Evolutionary conservation across 2,888 invertebrate genomes (phyloP), one percentile per base, ranked within the genome.

Genomic region (Agriopis aurantiaria): DNA sequence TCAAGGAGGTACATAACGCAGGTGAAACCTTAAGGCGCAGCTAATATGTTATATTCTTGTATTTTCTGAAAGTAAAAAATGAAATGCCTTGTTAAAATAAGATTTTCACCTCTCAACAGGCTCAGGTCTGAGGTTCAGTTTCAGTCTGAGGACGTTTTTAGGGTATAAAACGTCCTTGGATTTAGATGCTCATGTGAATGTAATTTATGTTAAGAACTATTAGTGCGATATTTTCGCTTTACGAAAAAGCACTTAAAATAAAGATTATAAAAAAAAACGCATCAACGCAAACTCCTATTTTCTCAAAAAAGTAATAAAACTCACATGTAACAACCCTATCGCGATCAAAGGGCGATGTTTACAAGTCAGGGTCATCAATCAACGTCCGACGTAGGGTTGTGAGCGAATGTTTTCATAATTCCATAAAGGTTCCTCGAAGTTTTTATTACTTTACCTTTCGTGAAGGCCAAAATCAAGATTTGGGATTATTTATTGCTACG

Each of bases 341-440:
- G 78, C 79, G 86, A 87, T 88, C 83, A 79, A 75, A 81, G 80
- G 76, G 79, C 78, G 82, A 76, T 86, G 86, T 86, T 86, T 84
- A 87, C 87, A 87, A 84, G 82, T 75, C 75, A 65, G 74, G 78
- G 66, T 77, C 84, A 88, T 88, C 86, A 84, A 88, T 88, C 88
- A 88, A 87, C 77, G 87, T 87, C 87, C 74, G 62, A 56, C 59
- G 80, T 71, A 68, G 74, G 74, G 71, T 70, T 70, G 81, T 80
- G 77, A 80, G 79, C 73, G 74, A 76, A 77, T 79, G 80, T 80
- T 80, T 75, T 78, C 74, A 81, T 83, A 81, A 82, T 85, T 82
- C 79, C 68, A 82, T 81, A 83, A 82, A 79, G 74, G 75, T 77
- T 55, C 40, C 49, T 69, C 61, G 33, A 65, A 68, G 68, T 60